A percentile compares a stretch with the other conserved stretches of the same genome.
phyloP scores from a whole-genome alignment of 2,797 vertebrate genomes.

The Scolopax bukidnonensis region DNA sequence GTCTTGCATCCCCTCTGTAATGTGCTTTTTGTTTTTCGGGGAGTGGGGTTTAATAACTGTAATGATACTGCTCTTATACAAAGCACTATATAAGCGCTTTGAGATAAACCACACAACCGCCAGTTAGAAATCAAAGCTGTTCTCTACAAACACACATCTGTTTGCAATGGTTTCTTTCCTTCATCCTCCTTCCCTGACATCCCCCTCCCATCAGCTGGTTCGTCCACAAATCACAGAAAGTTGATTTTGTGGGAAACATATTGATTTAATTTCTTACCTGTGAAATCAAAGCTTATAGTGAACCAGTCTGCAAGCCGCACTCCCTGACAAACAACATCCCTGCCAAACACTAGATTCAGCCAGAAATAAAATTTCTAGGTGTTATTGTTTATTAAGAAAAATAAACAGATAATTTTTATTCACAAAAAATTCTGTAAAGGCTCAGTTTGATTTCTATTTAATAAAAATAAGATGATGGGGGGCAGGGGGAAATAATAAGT shows the following conservation, averaged over 20 bases:
- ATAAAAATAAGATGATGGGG: slow-evolving; percentile 10
- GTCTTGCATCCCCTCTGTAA: neutral
- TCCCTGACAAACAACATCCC: neutral
- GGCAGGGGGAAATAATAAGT: neutral
- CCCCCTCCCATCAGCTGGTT: neutral
- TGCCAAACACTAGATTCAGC: neutral
- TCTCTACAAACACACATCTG: neutral
- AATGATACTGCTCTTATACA: neutral
- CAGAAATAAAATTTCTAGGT: neutral
- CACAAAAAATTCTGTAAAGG: neutral
- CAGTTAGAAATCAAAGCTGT: neutral
- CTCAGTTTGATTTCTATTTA: slow-evolving; percentile 11
- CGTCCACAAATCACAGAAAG: neutral
- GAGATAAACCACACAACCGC: neutral
- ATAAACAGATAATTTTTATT: neutral
- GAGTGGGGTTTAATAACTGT: neutral
- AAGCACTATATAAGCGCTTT: neutral
- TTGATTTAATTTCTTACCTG: slow-evolving; percentile 30
- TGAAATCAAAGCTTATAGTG: slow-evolving; percentile 20
- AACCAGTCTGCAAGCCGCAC: neutral
- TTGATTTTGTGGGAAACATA: slow-evolving; percentile 4
- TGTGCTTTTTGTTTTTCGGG: neutral
- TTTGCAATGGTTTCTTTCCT: neutral
- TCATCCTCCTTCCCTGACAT: neutral
- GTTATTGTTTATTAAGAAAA: slow-evolving; percentile 2